Conservation (phyloP, 1,140 invertebrate genomes). For the Pararge aegeria region DNA sequence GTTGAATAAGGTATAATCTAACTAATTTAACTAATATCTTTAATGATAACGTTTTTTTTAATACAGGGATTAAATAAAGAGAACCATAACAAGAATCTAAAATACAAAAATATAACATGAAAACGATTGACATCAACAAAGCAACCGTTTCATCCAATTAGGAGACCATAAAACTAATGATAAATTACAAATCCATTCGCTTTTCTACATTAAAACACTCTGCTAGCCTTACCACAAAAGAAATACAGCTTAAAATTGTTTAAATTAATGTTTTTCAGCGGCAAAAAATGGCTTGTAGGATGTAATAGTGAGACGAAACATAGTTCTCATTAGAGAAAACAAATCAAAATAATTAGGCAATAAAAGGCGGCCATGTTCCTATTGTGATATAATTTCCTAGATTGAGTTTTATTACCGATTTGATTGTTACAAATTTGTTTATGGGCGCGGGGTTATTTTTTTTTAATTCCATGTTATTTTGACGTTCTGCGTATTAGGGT, state of each 20-base stretch:
- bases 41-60: not conserved
- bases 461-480: conserved; percentile 17
- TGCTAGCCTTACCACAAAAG: conserved; percentile 16
- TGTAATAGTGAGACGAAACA: conserved; percentile 47
- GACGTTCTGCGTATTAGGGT: conserved; percentile 12
- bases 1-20: too few species aligned
- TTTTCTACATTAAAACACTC: conserved; percentile 8
- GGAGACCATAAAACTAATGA: conserved; percentile 50
- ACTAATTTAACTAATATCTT: too few species aligned
- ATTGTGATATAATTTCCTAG: conserved; percentile 64
- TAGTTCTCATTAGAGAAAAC: conserved; percentile 67
- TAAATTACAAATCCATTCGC: conserved; percentile 26
- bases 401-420: conserved; percentile 56
- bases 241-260: conserved; percentile 26
- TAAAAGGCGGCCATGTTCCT: conserved; percentile 58
- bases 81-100: conserved; percentile 6
- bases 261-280: not conserved
- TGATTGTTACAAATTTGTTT: conserved; percentile 73
- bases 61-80: not conserved
- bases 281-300: conserved; percentile 3
- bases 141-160: conserved; percentile 63
- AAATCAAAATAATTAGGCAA: conserved; percentile 74
- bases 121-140: conserved; percentile 34
- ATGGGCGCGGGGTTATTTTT: conserved; percentile 35
- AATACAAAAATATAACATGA: conserved; percentile 10